These are phyloP conservation scores for Xenentodon cancila DNA, from an alignment of 2,797 vertebrate species.

Conservation along the genomic window DNA sequence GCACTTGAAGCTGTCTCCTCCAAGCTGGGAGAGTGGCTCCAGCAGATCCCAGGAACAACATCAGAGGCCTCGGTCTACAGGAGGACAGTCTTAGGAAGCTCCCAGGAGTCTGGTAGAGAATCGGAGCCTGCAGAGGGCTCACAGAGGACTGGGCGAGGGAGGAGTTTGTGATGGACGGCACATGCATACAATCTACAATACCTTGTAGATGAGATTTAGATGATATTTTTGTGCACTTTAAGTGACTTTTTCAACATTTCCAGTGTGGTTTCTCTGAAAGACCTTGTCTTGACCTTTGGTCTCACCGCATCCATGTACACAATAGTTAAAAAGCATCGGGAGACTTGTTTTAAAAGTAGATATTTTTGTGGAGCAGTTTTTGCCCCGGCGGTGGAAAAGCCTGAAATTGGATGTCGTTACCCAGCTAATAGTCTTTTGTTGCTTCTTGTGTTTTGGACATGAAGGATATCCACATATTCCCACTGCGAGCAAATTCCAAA, in stretches of 20 bases:
- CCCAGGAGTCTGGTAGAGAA: too few relatives aligned
- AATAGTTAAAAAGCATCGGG: slow-evolving; percentile 6
- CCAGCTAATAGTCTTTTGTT: slow-evolving; percentile 4
- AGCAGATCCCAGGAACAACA: too few relatives aligned
- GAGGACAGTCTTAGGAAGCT: too few relatives aligned
- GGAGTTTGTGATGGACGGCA: too few relatives aligned
- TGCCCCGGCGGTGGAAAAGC: background rate
- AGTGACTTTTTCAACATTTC: background rate
- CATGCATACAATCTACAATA: too few relatives aligned
- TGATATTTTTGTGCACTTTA: background rate
- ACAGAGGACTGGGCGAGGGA: too few relatives aligned
- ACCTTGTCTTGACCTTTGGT: background rate
- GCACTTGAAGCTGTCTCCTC: too few relatives aligned
- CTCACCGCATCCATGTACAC: background rate
- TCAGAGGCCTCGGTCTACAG: too few relatives aligned
- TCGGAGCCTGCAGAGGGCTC: too few relatives aligned
- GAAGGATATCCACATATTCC: background rate
- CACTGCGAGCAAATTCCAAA: background rate
- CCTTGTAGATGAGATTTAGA: too few relatives aligned
- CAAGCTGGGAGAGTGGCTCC: too few relatives aligned
- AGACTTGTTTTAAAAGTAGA: slow-evolving; percentile 8
- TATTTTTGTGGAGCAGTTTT: slow-evolving; percentile 1
- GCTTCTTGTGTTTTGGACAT: background rate
- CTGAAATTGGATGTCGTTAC: slow-evolving; percentile 6
- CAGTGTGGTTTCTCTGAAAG: background rate